phyloP scores from a whole-genome alignment of 1,140 invertebrate genomes.

The Philaenus spumarius region DNA sequence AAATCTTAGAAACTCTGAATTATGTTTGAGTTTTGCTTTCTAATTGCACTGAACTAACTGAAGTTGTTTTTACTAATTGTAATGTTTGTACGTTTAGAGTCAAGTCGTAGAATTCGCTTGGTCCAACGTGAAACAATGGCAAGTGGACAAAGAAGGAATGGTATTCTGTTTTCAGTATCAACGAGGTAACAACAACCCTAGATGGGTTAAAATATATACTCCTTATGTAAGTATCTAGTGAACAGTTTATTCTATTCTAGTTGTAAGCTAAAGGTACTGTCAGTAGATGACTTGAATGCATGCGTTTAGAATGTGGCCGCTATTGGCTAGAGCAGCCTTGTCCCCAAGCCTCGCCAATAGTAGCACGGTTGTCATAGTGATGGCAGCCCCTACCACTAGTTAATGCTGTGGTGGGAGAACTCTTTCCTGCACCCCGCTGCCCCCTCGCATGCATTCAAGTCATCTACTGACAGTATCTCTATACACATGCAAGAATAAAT shows the following conservation, averaged over 20 bases:
- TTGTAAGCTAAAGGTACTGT: conserved; percentile 4
- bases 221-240: conserved; percentile 87
- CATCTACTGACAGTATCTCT: no score
- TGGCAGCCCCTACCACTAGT: no score
- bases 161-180: conserved; percentile 84
- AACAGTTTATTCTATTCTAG: conserved; percentile 1
- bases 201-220: conserved; percentile 84
- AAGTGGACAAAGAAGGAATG: conserved; percentile 85
- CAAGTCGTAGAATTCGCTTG: conserved; percentile 82
- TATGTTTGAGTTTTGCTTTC: conserved; percentile 9
- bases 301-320: no score
- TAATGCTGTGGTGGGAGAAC: no score
- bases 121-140: conserved; percentile 74
- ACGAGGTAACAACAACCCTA: conserved; percentile 68
- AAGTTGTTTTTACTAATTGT: conserved; percentile 17
- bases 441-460: no score
- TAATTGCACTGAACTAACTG: background rate
- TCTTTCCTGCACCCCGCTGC: no score
- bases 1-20: no score
- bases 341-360: no score
- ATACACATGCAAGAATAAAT: no score
- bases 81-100: conserved; percentile 43
- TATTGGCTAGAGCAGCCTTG: no score
- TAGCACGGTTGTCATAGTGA: no score
- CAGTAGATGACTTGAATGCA: no score